These are phyloP conservation scores for Ceratotherium simum DNA, from an alignment of 2,113 vertebrate genomes.

Conservation along the genomic window DNA sequence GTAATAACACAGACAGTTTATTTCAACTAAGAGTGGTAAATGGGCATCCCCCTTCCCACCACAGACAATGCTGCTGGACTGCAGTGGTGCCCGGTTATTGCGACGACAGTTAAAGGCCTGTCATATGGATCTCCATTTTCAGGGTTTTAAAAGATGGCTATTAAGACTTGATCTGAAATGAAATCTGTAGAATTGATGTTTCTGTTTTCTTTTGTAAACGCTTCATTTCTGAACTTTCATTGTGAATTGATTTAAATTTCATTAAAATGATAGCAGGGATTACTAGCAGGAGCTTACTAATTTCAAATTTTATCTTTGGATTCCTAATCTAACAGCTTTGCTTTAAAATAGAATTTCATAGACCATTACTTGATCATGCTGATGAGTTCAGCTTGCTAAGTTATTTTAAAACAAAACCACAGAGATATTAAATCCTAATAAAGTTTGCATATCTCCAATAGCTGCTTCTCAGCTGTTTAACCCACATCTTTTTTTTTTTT, in stretches of 20 bases:
- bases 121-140: neutral
- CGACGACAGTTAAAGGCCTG: neutral
- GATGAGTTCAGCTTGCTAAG: constrained; percentile 11
- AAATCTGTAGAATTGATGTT: constrained; percentile 29
- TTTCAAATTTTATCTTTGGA: constrained; percentile 34
- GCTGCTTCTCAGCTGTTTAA: neutral
- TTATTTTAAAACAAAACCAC: constrained; percentile 44
- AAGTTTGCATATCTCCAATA: neutral
- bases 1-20: neutral
- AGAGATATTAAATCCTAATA: neutral
- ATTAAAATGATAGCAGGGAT: constrained; percentile 9
- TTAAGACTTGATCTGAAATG: constrained; percentile 46
- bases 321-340: constrained; percentile 28
- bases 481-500: no score
- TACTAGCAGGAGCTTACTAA: neutral
- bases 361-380: neutral
- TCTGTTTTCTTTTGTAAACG: neutral
- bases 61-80: neutral
- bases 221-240: neutral
- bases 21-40: neutral
- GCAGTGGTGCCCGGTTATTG: fast-evolving
- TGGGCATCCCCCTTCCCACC: neutral
- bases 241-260: constrained; percentile 59
- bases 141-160: neutral
- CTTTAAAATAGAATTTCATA: constrained; percentile 41